Evolutionary conservation across 2,113 vertebrate species (phyloP).

Genomic region (Emydura subglobosa): DNA sequence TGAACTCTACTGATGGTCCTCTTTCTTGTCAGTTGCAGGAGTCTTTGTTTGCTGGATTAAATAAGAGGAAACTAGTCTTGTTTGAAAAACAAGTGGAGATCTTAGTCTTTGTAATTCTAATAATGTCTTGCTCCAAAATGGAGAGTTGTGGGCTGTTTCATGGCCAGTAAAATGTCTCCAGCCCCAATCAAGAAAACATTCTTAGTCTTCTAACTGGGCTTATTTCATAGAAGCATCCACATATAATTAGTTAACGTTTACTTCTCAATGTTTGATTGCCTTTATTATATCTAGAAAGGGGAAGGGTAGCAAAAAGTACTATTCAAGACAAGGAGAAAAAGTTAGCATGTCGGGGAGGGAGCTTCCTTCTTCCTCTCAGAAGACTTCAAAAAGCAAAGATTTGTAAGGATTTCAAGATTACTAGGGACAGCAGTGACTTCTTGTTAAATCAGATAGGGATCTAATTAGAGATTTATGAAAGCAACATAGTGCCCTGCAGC

Average conservation of each 20-base stretch:
- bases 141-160: slow-evolving; percentile 26
- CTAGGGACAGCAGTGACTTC: slow-evolving; percentile 46
- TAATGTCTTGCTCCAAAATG: slow-evolving; percentile 13
- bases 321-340: slow-evolving; percentile 56
- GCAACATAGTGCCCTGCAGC: slow-evolving; percentile 70
- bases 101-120: slow-evolving; percentile 44
- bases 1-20: neutral
- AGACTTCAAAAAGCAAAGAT: slow-evolving; percentile 75
- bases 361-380: slow-evolving; percentile 55
- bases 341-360: slow-evolving; percentile 20
- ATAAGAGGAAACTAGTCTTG: slow-evolving; percentile 9
- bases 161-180: slow-evolving; percentile 44
- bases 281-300: neutral
- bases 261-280: slow-evolving; percentile 12
- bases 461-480: slow-evolving; percentile 76
- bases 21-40: neutral
- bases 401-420: slow-evolving; percentile 71
- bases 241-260: neutral
- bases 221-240: neutral
- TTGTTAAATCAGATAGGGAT: slow-evolving; percentile 77
- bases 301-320: neutral
- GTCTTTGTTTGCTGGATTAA: neutral
- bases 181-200: neutral
- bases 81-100: neutral
- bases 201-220: neutral